Evolutionary conservation across 2,888 invertebrate genomes (phyloP), one percentile per base, ranked within the genome.

Genomic region (Acrocera orbiculus): DNA sequence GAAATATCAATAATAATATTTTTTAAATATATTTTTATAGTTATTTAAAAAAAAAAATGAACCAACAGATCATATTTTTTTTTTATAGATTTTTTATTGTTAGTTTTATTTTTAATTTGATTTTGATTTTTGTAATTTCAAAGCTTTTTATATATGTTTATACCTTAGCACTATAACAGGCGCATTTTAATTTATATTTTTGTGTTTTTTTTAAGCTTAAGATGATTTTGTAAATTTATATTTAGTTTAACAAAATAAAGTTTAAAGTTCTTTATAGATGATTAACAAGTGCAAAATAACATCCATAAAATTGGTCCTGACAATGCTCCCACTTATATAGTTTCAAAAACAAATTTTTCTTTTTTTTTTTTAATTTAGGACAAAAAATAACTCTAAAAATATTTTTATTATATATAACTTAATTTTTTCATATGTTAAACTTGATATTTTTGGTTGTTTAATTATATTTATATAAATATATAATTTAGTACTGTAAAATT

Each of bases 361-460:
- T 17, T 19, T 25, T 26, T 36, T 28, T n/a, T 32, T 27, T 27
- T 16, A 29, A 7, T 19, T 19, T 19, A 19, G 7, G 7, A 19
- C 4, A 19, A 19, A 19, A 5, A 3, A 30, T 5, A n/a, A 11
- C 11, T 20, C 4, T 9, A 25, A 13, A 8, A 13, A 25, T n/a
- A 25, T 8, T 25, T 6, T n/a, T 25, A 27, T 27, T 16, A 19
- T 2, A 8, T 19, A 5, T 5, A 19, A 20, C 23, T 28, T 23
- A 28, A 22, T 27, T 34, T 37, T 37, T 37, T 38, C 56, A 58
- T 58, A 58, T 58, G 58, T 56, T 58, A 52, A 54, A 53, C 40
- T 42, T 53, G 58, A 58, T 58, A 58, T 58, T 56, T 47, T 57
- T 58, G 57, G 58, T 58, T 58, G 56, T 37, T 37, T 38, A 34